Evolutionary conservation across 2,888 invertebrate genomes (phyloP).

Genomic region (Catocala sponsa): DNA sequence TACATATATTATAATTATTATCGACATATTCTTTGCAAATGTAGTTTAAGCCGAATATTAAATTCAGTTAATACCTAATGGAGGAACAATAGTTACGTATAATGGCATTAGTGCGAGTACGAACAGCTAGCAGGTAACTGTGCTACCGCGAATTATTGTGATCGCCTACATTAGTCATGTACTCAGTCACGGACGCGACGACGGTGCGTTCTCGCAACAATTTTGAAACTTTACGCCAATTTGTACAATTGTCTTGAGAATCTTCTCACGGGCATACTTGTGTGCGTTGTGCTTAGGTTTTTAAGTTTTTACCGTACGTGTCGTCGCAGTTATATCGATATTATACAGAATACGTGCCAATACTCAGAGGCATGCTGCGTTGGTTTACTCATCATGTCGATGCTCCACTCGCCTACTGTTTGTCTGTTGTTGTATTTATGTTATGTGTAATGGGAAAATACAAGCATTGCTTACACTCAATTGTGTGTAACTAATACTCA

Average conservation of each 20-base stretch:
- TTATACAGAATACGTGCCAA: conserved; percentile 2
- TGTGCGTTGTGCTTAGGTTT: not conserved
- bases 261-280: conserved; percentile 4
- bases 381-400: not conserved
- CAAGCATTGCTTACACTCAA: too few species aligned
- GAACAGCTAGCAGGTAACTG: conserved; percentile 2
- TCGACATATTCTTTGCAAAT: too few species aligned
- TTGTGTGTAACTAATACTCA: too few species aligned
- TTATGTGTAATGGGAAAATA: too few species aligned
- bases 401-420: too few species aligned
- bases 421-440: too few species aligned
- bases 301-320: conserved; percentile 8
- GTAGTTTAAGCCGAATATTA: too few species aligned
- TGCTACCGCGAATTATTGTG: conserved; percentile 25
- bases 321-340: not conserved
- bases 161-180: conserved; percentile 30
- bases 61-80: conserved; percentile 13
- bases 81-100: conserved; percentile 3
- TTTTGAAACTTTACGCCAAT: conserved; percentile 24
- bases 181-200: conserved; percentile 32
- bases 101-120: conserved; percentile 8
- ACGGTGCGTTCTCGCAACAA: conserved; percentile 13
- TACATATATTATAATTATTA: too few species aligned
- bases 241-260: conserved; percentile 14
- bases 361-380: not conserved